phyloP scores from a whole-genome alignment of 2,797 vertebrate species.

The Argya squamiceps region DNA sequence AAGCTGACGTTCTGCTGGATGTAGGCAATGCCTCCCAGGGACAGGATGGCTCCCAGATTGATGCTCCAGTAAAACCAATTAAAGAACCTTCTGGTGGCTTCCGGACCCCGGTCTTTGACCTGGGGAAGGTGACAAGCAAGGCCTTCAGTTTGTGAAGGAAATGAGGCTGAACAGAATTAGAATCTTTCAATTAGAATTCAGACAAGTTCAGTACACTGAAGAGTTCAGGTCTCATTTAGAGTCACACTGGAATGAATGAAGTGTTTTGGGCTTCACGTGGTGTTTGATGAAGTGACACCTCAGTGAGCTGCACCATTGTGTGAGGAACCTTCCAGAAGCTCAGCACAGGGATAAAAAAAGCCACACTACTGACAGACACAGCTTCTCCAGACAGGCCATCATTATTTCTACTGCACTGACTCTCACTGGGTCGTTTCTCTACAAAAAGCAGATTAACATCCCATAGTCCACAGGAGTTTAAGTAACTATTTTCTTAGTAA shows the following conservation, averaged over 20 bases:
- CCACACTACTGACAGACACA: background rate
- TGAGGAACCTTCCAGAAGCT: background rate
- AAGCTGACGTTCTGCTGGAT: constrained; percentile 93
- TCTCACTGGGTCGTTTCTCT: background rate
- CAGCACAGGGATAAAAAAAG: background rate
- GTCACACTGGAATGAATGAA: background rate
- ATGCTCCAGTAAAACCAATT: constrained; percentile 99
- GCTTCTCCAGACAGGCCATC: background rate
- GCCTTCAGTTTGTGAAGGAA: background rate
- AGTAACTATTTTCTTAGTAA: background rate
- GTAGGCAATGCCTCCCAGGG: constrained; percentile 91
- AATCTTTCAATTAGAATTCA: background rate
- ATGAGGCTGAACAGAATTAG: background rate
- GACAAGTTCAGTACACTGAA: background rate
- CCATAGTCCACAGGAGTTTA: background rate
- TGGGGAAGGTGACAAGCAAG: constrained; percentile 30
- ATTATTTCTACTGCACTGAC: background rate
- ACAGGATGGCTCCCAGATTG: constrained; percentile 93
- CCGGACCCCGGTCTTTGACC: constrained; percentile 94
- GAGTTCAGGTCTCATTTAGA: background rate
- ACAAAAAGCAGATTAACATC: background rate
- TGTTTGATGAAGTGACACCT: background rate
- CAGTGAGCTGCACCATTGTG: background rate
- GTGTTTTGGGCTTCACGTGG: background rate
- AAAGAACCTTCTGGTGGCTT: constrained; percentile 94